Evolutionary conservation across 2,797 vertebrate species (phyloP).

Genomic region (Lepidocolaptes lacrymiger): DNA sequence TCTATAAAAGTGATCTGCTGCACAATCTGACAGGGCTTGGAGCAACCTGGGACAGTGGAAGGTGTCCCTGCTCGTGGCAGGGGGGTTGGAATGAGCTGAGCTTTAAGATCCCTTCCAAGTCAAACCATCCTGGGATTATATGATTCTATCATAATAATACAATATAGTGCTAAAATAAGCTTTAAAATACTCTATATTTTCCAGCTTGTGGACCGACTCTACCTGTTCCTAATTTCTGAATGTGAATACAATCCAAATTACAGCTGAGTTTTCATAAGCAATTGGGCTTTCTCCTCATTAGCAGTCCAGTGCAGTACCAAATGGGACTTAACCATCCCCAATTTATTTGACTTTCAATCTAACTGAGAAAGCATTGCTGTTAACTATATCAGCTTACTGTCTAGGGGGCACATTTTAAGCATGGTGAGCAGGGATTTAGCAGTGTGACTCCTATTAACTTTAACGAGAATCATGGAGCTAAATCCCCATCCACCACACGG

Average conservation of each 20-base stretch:
- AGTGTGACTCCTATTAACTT: constrained; percentile 55
- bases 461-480: constrained; percentile 51
- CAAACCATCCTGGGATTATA: neutral
- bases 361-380: constrained; percentile 26
- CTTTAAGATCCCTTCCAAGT: neutral
- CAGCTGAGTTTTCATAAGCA: neutral
- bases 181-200: neutral
- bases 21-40: too few relatives aligned
- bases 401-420: constrained; percentile 53
- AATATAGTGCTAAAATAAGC: neutral
- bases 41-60: fast-evolving
- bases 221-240: neutral
- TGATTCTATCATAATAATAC: neutral
- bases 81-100: neutral
- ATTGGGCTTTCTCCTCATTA: constrained; percentile 21
- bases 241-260: neutral
- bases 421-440: constrained; percentile 55
- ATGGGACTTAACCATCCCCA: constrained; percentile 17
- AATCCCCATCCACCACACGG: constrained; percentile 30
- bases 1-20: too few relatives aligned
- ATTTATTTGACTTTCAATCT: constrained; percentile 49
- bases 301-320: constrained; percentile 2
- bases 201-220: neutral
- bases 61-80: neutral
- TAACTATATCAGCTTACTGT: constrained; percentile 58